A percentile compares a stretch with the other conserved stretches of the same genome.
Evolutionary conservation across 2,888 invertebrate species (phyloP).

Genomic region (Coleophora deauratella): DNA sequence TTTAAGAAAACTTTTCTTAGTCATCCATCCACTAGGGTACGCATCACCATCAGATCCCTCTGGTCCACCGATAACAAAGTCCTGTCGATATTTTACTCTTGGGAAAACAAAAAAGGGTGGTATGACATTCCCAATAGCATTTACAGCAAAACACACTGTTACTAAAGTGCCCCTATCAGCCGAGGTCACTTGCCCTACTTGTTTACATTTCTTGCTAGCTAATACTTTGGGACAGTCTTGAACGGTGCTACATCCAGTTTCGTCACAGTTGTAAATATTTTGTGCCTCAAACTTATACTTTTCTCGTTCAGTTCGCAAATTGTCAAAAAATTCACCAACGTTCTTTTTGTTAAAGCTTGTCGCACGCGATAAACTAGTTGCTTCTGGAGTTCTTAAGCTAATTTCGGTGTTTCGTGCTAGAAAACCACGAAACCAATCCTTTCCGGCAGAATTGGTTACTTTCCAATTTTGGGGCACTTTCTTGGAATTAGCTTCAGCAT

Average conservation of each 20-base stretch:
- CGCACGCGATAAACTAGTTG: conserved; percentile 2
- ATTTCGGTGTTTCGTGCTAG: neutral
- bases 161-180: conserved; percentile 7
- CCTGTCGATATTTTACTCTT: conserved; percentile 1
- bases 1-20: conserved; percentile 7
- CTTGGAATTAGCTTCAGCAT: conserved; percentile 3
- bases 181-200: conserved; percentile 9
- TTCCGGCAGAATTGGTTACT: neutral
- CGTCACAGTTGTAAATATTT: conserved; percentile 10
- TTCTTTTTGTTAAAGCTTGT: conserved; percentile 10
- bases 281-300: conserved; percentile 8
- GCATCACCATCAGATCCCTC: conserved; percentile 4
- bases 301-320: conserved; percentile 1
- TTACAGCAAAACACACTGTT: conserved; percentile 3
- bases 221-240: conserved; percentile 8
- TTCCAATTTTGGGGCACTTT: conserved; percentile 7
- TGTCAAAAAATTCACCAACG: conserved; percentile 7
- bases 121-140: conserved; percentile 6
- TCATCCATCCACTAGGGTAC: conserved; percentile 9
- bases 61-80: conserved; percentile 3
- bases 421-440: neutral
- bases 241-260: conserved; percentile 10
- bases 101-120: conserved; percentile 4
- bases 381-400: conserved; percentile 4
- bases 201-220: conserved; percentile 5